Percentiles rank a stretch among this genome's conserved stretches.
phyloP scores from a whole-genome alignment of 2,113 vertebrate species.

The Copsychus sechellarum region DNA sequence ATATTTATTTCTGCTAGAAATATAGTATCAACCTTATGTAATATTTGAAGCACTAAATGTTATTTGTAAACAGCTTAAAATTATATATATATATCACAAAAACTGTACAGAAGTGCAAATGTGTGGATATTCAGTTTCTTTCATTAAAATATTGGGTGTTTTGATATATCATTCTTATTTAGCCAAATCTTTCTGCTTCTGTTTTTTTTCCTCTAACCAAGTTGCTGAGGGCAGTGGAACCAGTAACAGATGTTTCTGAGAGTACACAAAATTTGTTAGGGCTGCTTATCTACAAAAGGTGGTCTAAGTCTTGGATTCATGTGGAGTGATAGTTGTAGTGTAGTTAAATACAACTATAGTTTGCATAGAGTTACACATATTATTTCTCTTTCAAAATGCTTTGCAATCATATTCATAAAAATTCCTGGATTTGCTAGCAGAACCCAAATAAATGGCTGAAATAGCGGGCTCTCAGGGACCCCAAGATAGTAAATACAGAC shows the following conservation, averaged over 20 bases:
- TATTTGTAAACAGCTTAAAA: conserved; percentile 96
- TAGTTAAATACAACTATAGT: not conserved
- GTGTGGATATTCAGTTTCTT: conserved; percentile 76
- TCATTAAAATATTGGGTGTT: conserved; percentile 78
- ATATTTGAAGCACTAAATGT: conserved; percentile 88
- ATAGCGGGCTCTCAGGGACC: not conserved
- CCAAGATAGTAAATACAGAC: not conserved
- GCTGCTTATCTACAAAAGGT: not conserved
- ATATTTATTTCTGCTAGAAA: conserved; percentile 99
- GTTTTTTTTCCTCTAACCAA: not conserved
- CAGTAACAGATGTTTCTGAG: not conserved
- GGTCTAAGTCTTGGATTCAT: not conserved
- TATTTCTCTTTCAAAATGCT: not conserved
- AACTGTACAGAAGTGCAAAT: conserved; percentile 78
- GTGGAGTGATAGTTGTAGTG: not conserved
- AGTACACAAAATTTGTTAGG: fast-evolving
- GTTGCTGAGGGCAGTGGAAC: not conserved
- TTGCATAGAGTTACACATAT: not conserved
- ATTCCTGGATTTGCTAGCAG: not conserved
- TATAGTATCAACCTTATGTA: conserved; percentile 90
- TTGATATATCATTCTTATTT: conserved; percentile 57
- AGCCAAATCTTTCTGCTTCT: not conserved
- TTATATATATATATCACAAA: conserved; percentile 78
- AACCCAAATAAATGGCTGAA: not conserved
- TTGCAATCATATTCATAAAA: not conserved